Evolutionary conservation across 2,888 invertebrate genomes (phyloP).

Genomic region (Deilephila porcellus): DNA sequence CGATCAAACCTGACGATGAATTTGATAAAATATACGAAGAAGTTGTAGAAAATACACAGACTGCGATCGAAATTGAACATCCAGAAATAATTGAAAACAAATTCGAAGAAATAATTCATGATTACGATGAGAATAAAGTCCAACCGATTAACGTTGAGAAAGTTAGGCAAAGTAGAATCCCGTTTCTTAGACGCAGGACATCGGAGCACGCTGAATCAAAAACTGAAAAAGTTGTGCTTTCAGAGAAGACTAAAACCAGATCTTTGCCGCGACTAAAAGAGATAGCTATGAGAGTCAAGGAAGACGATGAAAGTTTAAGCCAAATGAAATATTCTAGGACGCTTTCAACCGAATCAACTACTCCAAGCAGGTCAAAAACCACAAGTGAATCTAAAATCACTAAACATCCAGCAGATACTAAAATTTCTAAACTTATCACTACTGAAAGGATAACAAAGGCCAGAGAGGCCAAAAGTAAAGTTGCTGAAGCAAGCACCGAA

Average conservation of each 20-base stretch:
- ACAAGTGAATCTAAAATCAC: not conserved
- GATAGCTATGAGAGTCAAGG: slow-evolving; percentile 31
- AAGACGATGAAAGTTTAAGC: slow-evolving; percentile 27
- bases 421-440: slow-evolving; percentile 15
- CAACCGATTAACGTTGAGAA: slow-evolving; percentile 53
- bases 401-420: not conserved
- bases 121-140: slow-evolving; percentile 63
- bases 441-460: not conserved
- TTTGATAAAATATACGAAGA: slow-evolving; percentile 76
- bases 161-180: slow-evolving; percentile 63
- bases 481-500: not conserved
- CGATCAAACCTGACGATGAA: slow-evolving; percentile 61
- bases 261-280: slow-evolving; percentile 34
- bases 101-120: slow-evolving; percentile 76
- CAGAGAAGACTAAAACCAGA: slow-evolving; percentile 31
- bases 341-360: slow-evolving; percentile 10
- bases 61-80: slow-evolving; percentile 52
- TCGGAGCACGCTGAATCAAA: slow-evolving; percentile 43
- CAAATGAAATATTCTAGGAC: slow-evolving; percentile 29
- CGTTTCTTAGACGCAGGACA: slow-evolving; percentile 61
- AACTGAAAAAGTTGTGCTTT: slow-evolving; percentile 22
- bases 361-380: not conserved
- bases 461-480: not conserved
- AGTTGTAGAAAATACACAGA: slow-evolving; percentile 50
- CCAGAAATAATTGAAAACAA: slow-evolving; percentile 65